Conservation (phyloP, 1,140 invertebrate genomes). For the Sarcophaga bullata region DNA sequence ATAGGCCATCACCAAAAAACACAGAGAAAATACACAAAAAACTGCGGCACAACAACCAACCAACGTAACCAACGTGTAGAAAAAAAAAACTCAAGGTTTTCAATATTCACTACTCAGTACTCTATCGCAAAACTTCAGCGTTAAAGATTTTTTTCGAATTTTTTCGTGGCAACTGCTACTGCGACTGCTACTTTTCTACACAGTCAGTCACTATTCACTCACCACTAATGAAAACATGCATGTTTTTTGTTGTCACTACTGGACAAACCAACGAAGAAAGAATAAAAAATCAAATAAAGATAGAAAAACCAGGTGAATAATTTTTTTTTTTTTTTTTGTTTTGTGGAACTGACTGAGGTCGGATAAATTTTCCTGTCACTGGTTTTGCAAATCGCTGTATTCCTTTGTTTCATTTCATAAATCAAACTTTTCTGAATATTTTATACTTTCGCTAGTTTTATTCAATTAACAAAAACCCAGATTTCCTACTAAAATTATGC, state of each 20-base stretch:
- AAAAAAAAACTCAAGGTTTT: slow-evolving; percentile 35
- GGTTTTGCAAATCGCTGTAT: no score
- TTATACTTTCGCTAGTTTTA: no score
- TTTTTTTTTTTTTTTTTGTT: no score
- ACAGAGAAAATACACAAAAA: not conserved
- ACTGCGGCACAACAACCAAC: not conserved
- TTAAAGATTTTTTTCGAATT: slow-evolving; percentile 14
- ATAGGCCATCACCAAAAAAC: slow-evolving; percentile 6
- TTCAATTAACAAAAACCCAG: no score
- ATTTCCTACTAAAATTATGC: no score
- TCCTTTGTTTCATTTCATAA: no score
- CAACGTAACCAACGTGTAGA: not conserved
- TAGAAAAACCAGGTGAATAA: no score
- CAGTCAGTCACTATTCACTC: not conserved
- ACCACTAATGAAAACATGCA: slow-evolving; percentile 7
- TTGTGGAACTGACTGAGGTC: no score
- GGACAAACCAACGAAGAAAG: no score
- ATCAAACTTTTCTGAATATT: no score
- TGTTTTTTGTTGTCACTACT: not conserved
- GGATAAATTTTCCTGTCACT: no score
- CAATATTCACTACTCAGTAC: slow-evolving; percentile 8
- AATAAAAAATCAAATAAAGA: no score
- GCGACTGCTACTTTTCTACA: not conserved
- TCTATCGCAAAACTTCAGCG: slow-evolving; percentile 32
- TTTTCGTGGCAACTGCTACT: not conserved